Conservation (phyloP, 2,888 invertebrate species). For the Apantesis nais region DNA sequence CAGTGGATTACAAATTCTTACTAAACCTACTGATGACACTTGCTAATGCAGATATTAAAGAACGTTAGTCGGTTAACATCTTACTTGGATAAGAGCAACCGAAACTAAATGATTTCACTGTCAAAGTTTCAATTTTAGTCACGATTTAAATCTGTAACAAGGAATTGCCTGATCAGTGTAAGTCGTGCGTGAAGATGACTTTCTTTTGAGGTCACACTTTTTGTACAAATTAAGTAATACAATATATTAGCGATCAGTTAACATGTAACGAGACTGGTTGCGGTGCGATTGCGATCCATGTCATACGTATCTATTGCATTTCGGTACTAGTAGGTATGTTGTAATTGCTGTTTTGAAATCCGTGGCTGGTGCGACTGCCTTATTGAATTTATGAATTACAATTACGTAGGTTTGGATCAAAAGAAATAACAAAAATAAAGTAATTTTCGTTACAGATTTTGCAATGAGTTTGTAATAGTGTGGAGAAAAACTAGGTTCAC, state of each 20-base stretch:
- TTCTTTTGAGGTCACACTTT: slow-evolving; percentile 43
- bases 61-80: neutral
- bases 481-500: neutral
- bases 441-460: neutral
- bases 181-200: slow-evolving; percentile 56
- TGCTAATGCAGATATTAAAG: neutral
- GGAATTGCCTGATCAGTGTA: slow-evolving; percentile 44
- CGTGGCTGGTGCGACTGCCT: slow-evolving; percentile 30
- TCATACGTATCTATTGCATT: slow-evolving; percentile 52
- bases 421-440: neutral
- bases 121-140: slow-evolving; percentile 53
- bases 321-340: slow-evolving; percentile 38
- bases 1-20: neutral
- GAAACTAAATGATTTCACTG: slow-evolving; percentile 7
- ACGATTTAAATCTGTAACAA: slow-evolving; percentile 49
- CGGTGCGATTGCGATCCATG: slow-evolving; percentile 55
- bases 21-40: slow-evolving; percentile 1
- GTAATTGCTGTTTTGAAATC: slow-evolving; percentile 40
- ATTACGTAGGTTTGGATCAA: slow-evolving; percentile 13
- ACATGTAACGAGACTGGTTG: slow-evolving; percentile 35
- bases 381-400: slow-evolving; percentile 29
- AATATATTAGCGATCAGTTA: slow-evolving; percentile 19
- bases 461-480: neutral
- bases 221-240: slow-evolving; percentile 20
- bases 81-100: neutral